phyloP scores from a whole-genome alignment of 2,888 invertebrate species.

The Beris chalybata region DNA sequence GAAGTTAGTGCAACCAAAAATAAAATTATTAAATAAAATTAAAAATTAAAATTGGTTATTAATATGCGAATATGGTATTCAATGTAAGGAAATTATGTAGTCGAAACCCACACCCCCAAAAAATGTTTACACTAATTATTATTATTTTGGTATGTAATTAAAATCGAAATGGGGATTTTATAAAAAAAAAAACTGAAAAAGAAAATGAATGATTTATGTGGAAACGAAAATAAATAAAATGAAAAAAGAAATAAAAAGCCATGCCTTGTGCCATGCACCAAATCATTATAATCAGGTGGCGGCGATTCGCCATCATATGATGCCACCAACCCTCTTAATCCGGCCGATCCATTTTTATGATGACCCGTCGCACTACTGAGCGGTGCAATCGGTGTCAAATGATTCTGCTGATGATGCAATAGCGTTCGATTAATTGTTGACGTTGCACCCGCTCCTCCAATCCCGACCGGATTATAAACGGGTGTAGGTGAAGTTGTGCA shows the following conservation, averaged over 20 bases:
- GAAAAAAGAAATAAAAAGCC: slow-evolving; percentile 46
- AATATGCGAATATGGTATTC: no score
- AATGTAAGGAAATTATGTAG: no score
- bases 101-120: no score
- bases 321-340: slow-evolving; percentile 55
- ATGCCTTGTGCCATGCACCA: slow-evolving; percentile 60
- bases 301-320: slow-evolving; percentile 49
- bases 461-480: slow-evolving; percentile 38
- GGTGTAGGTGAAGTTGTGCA: slow-evolving; percentile 54
- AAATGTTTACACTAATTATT: no score
- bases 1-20: no score
- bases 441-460: slow-evolving; percentile 48
- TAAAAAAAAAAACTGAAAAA: no score
- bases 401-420: slow-evolving; percentile 54
- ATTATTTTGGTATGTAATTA: no score
- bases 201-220: no score
- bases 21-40: no score
- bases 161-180: no score
- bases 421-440: slow-evolving; percentile 54
- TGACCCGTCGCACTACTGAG: slow-evolving; percentile 40
- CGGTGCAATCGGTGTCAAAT: slow-evolving; percentile 43
- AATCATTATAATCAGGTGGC: slow-evolving; percentile 57
- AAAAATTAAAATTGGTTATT: no score
- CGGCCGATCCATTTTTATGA: slow-evolving; percentile 52
- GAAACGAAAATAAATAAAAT: slow-evolving; percentile 18